Evolutionary conservation across 2,797 vertebrate species (phyloP).

Genomic region (Erithacus rubecula): DNA sequence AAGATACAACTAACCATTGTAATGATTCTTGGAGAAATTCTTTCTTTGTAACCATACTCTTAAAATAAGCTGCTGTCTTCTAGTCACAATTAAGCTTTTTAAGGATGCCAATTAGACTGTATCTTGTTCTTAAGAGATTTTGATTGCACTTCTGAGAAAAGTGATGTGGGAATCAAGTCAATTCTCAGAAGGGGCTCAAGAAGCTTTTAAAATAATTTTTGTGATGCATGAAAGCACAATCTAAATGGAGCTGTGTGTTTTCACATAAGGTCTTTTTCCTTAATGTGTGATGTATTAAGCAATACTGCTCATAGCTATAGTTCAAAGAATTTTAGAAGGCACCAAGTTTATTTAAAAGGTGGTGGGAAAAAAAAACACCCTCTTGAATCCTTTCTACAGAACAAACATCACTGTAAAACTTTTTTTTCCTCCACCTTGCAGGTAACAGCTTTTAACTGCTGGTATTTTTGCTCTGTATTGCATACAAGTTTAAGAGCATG

Average conservation of each 20-base stretch:
- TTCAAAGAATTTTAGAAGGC: not conserved
- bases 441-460: not conserved
- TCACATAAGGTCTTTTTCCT: not conserved
- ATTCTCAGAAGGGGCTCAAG: not conserved
- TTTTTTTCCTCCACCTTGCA: not conserved
- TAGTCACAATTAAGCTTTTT: slow-evolving; percentile 6
- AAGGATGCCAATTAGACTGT: not conserved
- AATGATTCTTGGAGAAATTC: not conserved
- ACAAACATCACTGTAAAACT: not conserved
- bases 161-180: not conserved
- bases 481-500: not conserved
- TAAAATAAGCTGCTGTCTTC: not conserved
- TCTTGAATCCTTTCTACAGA: not conserved
- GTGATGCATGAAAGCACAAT: not conserved
- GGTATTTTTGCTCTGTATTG: not conserved
- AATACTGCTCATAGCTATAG: not conserved
- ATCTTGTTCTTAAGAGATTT: slow-evolving; percentile 9
- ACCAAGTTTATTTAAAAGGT: not conserved
- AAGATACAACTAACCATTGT: not conserved
- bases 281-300: not conserved
- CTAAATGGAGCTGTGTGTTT: not conserved
- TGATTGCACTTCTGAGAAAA: slow-evolving; percentile 21
- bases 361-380: not conserved
- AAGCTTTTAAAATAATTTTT: slow-evolving; percentile 30
- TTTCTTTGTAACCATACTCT: not conserved